Evolutionary conservation across 2,113 vertebrate species (phyloP).

Genomic region (Recurvirostra avosetta): DNA sequence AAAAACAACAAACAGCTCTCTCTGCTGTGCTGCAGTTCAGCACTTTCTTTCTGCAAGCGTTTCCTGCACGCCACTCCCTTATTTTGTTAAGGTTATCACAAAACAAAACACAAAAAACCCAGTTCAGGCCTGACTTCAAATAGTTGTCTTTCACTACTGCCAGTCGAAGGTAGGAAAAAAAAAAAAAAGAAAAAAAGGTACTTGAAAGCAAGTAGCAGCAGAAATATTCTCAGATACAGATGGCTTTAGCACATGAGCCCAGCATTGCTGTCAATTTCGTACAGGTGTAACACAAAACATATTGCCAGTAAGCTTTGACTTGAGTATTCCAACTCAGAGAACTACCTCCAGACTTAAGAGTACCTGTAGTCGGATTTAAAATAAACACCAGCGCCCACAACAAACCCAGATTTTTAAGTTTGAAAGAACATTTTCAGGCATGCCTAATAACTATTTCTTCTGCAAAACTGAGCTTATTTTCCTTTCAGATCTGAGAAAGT

Average conservation of each 20-base stretch:
- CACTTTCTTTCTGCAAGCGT: neutral
- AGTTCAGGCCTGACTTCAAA: neutral
- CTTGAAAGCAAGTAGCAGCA: neutral
- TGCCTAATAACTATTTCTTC: neutral
- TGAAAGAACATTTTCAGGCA: neutral
- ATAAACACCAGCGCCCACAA: neutral
- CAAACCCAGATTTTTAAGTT: neutral
- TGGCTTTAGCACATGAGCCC: neutral
- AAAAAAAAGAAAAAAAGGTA: neutral
- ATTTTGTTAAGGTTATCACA: neutral
- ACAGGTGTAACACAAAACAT: neutral
- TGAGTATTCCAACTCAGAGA: neutral
- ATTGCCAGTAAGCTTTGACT: neutral
- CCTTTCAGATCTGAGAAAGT: neutral
- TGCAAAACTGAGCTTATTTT: neutral
- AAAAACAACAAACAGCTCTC: neutral
- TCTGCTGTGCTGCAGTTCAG: neutral
- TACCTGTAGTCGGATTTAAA: neutral
- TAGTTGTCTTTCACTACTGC: neutral
- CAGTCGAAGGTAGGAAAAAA: neutral
- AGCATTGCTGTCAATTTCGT: accelerated
- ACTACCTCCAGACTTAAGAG: neutral
- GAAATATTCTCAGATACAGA: neutral
- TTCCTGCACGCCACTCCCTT: neutral
- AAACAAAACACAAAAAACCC: neutral